Base-by-base conservation (phyloP, 2,888 invertebrate genomes). In the Acrobasis consociella region DNA sequence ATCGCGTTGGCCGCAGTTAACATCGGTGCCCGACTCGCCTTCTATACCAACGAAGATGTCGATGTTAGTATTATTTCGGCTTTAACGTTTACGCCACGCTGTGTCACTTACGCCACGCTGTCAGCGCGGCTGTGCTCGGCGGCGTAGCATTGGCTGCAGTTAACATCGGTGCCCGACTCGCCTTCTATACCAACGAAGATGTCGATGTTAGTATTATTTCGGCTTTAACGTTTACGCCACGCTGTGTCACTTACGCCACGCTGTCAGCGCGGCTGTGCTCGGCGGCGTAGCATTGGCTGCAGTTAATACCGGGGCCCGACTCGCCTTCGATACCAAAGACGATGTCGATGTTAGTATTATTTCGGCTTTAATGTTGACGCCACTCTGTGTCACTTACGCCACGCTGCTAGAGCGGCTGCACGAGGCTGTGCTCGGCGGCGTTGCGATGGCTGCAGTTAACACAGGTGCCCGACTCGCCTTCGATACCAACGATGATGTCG, bases 371-470 rank as follows among this genome's bases (percentile, higher is more conserved):
- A 3, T 5, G 5, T 22, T 22, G 2, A 22, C 22, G 22, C 22
- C 22, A 22, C 22, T 2, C 2, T 22, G 5, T 89, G 93, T 97
- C 89, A 96, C 96, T 58, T 98, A 98, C 83, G 96, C 97, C 7
- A 94, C 97, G 78, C 94, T 98, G 76, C 98, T 98, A n/a, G 94
- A 98, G 69, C 94, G 97, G 62, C n/a, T n/a, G n/a, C n/a, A n/a
- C n/a, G n/a, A n/a, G n/a, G n/a, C 94, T 16, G 94, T 95, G 64
- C 89, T 95, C 64, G 96, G 96, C 15, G 97, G 97, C n/a, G 78
- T 95, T 42, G 84, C 94, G 46, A 93, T 97, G 64, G 95, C 96
- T 38, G 86, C 93, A 49, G 93, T 95, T 62, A 96, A 97, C 85
- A 82, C 96, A 66, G 89, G 77, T 42, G 85, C 83, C 0, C 85